Evolutionary conservation across 2,113 vertebrate genomes (phyloP).

Genomic region (Rhegmatorhina hoffmannsi): DNA sequence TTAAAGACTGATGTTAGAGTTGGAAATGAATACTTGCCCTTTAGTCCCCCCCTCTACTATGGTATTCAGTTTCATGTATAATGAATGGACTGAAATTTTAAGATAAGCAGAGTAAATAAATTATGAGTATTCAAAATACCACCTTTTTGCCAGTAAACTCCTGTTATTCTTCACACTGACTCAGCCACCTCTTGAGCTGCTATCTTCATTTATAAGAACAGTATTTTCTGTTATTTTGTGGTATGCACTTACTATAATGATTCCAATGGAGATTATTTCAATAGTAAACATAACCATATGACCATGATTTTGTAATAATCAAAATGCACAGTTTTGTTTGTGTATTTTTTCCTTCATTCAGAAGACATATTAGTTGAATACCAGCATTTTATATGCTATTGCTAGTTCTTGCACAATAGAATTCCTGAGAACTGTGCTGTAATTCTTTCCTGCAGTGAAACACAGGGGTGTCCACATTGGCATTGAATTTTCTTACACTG

Average conservation of each 20-base stretch:
- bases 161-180: constrained; percentile 46
- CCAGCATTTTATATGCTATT: constrained; percentile 25
- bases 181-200: neutral
- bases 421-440: constrained; percentile 45
- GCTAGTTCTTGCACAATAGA: constrained; percentile 28
- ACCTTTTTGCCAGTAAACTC: constrained; percentile 44
- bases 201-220: constrained; percentile 22
- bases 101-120: constrained; percentile 72
- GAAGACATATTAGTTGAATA: constrained; percentile 27
- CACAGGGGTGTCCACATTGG: constrained; percentile 53
- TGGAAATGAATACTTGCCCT: constrained; percentile 9
- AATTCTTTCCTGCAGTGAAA: constrained; percentile 62
- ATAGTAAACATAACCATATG: neutral
- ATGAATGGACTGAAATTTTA: constrained; percentile 65
- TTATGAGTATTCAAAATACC: constrained; percentile 71
- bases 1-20: constrained; percentile 41
- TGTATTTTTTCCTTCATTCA: constrained; percentile 20
- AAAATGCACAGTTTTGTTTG: constrained; percentile 23
- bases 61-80: constrained; percentile 66
- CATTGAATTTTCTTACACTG: constrained; percentile 45
- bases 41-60: neutral
- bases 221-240: constrained; percentile 19
- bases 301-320: constrained; percentile 33
- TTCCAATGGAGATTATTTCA: neutral
- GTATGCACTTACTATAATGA: neutral